Conservation (phyloP, 2,888 invertebrate species). For the Mimumesa dahlbomi region DNA sequence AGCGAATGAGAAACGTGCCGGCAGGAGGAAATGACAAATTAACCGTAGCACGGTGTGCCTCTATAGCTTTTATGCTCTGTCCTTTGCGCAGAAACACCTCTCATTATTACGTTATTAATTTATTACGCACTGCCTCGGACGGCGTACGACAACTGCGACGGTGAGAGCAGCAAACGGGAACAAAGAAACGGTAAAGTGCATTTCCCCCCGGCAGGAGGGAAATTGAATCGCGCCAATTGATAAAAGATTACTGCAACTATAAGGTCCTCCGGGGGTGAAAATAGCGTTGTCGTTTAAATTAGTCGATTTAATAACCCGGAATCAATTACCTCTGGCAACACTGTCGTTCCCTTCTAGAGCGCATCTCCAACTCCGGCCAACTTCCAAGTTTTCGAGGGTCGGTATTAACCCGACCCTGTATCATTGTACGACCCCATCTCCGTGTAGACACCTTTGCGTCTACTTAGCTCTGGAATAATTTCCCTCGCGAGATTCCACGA, state of each 20-base stretch:
- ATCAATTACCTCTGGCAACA: background rate
- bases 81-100: slow-evolving; percentile 10
- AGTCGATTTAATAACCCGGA: background rate
- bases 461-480: slow-evolving; percentile 24
- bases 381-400: background rate
- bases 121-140: background rate
- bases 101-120: slow-evolving; percentile 28
- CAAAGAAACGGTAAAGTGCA: background rate
- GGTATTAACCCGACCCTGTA: background rate
- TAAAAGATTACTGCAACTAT: background rate
- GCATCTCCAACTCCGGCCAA: background rate
- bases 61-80: slow-evolving; percentile 11
- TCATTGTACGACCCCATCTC: slow-evolving; percentile 4
- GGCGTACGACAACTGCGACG: too few species aligned
- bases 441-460: background rate
- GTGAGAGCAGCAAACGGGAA: background rate
- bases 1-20: slow-evolving; percentile 18
- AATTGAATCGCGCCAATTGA: background rate
- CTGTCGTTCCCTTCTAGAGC: background rate
- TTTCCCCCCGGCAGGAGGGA: background rate
- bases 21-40: slow-evolving; percentile 68
- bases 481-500: slow-evolving; percentile 18
- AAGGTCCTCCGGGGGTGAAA: background rate
- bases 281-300: background rate
- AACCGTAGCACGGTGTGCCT: slow-evolving; percentile 57